Evolutionary conservation across 1,140 invertebrate genomes (phyloP).

Genomic region (Leptopilina boulardi): DNA sequence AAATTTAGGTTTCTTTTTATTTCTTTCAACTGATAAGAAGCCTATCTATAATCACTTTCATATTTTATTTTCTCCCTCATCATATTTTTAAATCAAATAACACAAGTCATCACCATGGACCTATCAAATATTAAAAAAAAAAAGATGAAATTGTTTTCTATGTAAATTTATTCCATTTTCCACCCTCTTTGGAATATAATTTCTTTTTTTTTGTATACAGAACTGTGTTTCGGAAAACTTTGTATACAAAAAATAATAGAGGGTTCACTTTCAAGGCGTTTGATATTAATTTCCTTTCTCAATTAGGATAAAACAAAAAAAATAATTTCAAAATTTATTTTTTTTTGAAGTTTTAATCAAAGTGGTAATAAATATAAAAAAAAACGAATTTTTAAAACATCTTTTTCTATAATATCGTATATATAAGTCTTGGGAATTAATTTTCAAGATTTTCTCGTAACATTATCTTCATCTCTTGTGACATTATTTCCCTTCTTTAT

Average conservation of each 20-base stretch:
- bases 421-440: not conserved
- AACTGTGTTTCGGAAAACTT: not conserved
- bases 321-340: no score
- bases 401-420: no score
- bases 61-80: slow-evolving; percentile 8
- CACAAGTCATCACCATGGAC: slow-evolving; percentile 7
- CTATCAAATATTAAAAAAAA: slow-evolving; percentile 13
- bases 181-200: not conserved
- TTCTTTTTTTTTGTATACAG: not conserved
- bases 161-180: slow-evolving; percentile 17
- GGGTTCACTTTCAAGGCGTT: not conserved
- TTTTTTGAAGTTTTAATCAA: no score
- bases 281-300: not conserved
- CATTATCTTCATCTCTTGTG: no score
- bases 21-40: not conserved
- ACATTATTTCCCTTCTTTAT: not conserved
- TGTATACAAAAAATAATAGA: not conserved
- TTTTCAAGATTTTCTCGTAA: not conserved
- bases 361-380: no score
- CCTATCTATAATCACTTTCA: not conserved
- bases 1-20: not conserved
- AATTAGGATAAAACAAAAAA: not conserved
- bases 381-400: no score
- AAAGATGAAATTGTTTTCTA: slow-evolving; percentile 15
- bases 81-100: slow-evolving; percentile 1